Evolutionary conservation across 2,888 invertebrate genomes (phyloP).

Genomic region (Chydorus sphaericus): DNA sequence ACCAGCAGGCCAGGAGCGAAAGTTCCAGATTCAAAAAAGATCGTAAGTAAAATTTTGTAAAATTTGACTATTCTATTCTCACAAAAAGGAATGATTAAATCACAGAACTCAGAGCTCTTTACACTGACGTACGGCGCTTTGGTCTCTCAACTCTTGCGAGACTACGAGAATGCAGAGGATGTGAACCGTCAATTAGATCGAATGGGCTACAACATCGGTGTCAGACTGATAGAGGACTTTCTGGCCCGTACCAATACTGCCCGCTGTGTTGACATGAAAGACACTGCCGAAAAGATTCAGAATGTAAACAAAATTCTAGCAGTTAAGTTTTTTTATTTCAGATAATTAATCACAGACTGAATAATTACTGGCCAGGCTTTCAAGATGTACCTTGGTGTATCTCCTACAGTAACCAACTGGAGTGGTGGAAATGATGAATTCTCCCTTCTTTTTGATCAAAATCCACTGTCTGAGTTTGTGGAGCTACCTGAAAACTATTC

Average conservation of each 20-base stretch:
- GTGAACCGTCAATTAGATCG: conserved; percentile 92
- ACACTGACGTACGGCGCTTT: conserved; percentile 95
- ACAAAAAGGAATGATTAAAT: not conserved
- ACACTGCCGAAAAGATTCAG: conserved; percentile 91
- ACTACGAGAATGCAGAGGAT: conserved; percentile 91
- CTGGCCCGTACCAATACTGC: conserved; percentile 77
- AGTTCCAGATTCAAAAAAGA: conserved; percentile 56
- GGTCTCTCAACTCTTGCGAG: conserved; percentile 91
- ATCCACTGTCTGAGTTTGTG: conserved; percentile 93
- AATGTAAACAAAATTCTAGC: no score
- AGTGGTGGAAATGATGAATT: conserved; percentile 90
- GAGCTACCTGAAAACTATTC: conserved; percentile 76
- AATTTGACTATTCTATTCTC: not conserved
- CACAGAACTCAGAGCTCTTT: conserved; percentile 88
- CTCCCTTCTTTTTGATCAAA: conserved; percentile 83
- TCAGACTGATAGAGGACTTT: conserved; percentile 93
- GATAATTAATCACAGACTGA: no score
- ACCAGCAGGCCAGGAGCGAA: conserved; percentile 51
- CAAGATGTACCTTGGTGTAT: conserved; percentile 75
- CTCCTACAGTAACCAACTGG: conserved; percentile 88
- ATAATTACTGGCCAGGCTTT: no score
- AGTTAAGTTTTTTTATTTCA: no score
- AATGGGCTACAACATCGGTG: conserved; percentile 96
- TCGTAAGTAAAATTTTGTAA: conserved; percentile 37
- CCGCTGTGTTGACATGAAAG: conserved; percentile 86